These are phyloP conservation scores for Dryobota labecula DNA, from an alignment of 2,888 invertebrate genomes.

Conservation along the genomic window DNA sequence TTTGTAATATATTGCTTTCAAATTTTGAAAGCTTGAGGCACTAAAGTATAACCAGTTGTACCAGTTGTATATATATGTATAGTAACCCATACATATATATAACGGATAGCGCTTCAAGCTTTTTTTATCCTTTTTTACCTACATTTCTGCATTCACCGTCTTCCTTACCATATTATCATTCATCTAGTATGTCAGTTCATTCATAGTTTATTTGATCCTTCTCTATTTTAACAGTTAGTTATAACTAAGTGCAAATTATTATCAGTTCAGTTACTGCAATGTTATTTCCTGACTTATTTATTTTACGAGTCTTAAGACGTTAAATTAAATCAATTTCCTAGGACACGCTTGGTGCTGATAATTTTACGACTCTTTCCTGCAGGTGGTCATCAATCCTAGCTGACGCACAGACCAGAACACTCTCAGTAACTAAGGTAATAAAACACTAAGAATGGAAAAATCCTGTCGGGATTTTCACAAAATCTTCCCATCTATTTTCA, in stretches of 20 bases:
- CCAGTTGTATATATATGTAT: too few relatives aligned
- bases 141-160: too few relatives aligned
- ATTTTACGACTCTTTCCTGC: slow-evolving; percentile 1
- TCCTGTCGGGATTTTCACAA: background rate
- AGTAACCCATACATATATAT: too few relatives aligned
- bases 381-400: background rate
- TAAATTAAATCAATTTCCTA: slow-evolving; percentile 8
- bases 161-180: background rate
- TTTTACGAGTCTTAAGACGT: background rate
- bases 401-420: background rate
- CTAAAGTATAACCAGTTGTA: too few relatives aligned
- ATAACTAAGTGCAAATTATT: background rate
- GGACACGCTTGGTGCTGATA: background rate
- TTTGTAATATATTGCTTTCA: too few relatives aligned
- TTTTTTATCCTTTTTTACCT: too few relatives aligned
- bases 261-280: background rate
- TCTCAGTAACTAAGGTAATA: background rate
- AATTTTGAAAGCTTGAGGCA: too few relatives aligned
- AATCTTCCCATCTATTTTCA: too few relatives aligned
- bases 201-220: too few relatives aligned
- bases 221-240: background rate
- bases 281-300: background rate
- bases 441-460: background rate
- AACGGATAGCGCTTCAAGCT: too few relatives aligned
- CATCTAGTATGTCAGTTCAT: background rate